These are phyloP conservation scores for Platichthys flesus DNA, from an alignment of 2,113 vertebrate genomes.

Conservation along the genomic window DNA sequence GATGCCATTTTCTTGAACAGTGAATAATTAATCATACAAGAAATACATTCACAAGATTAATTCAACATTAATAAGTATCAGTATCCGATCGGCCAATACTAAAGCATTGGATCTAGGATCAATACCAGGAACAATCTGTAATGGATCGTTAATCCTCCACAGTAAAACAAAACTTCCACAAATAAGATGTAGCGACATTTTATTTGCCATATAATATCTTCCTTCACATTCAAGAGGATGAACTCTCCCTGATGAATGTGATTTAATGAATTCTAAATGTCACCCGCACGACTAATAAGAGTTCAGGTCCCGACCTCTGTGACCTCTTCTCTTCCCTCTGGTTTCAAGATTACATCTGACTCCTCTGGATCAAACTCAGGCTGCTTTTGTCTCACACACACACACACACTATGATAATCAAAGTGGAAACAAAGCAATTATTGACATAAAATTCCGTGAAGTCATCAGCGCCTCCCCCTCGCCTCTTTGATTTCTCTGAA, in stretches of 20 bases:
- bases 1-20: too few species aligned
- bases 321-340: neutral
- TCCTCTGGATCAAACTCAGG: neutral
- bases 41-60: too few species aligned
- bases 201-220: neutral
- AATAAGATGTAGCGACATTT: too few species aligned
- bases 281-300: neutral
- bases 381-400: neutral
- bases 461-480: neutral
- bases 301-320: neutral
- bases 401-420: too few species aligned
- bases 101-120: neutral
- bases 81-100: too few species aligned
- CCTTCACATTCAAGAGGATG: neutral
- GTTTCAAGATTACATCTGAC: neutral
- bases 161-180: too few species aligned
- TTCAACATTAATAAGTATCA: too few species aligned
- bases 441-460: constrained; percentile 7
- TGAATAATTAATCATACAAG: too few species aligned
- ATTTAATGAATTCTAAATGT: neutral
- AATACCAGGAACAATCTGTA: neutral
- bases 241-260: neutral
- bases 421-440: too few species aligned
- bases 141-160: too few species aligned
- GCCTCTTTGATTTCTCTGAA: too few species aligned